Conservation (phyloP, 2,113 vertebrate genomes). For the Oncorhynchus tshawytscha region DNA sequence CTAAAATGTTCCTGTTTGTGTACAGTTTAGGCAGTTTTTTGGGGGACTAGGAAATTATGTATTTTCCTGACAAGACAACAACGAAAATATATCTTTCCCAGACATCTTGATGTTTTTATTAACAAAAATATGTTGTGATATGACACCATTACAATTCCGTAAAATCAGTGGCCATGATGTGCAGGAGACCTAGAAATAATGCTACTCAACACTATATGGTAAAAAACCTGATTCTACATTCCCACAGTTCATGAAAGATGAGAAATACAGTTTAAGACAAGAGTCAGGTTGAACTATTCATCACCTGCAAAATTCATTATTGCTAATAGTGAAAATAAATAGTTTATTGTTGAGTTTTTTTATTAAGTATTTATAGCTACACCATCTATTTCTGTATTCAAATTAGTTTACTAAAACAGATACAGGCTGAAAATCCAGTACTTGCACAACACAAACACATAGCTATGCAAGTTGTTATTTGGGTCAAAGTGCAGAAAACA, state of each 20-base stretch:
- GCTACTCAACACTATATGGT: too few species aligned
- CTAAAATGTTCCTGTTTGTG: too few species aligned
- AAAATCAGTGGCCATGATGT: not conserved
- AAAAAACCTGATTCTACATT: not conserved
- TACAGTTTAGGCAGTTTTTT: too few species aligned
- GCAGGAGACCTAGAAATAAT: too few species aligned
- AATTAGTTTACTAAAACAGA: slow-evolving; percentile 66
- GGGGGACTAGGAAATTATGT: too few species aligned
- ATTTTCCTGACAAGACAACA: too few species aligned
- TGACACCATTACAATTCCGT: not conserved
- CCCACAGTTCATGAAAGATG: not conserved
- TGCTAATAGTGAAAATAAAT: not conserved
- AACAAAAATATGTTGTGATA: too few species aligned
- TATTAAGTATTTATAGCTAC: too few species aligned
- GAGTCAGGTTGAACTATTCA: not conserved
- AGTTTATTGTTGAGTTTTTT: not conserved
- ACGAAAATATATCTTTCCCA: too few species aligned
- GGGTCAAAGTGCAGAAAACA: slow-evolving; percentile 58
- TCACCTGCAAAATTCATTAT: not conserved
- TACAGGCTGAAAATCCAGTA: slow-evolving; percentile 52
- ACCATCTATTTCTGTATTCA: slow-evolving; percentile 66
- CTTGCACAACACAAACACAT: slow-evolving; percentile 36
- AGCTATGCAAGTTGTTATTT: slow-evolving; percentile 38
- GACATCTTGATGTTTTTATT: too few species aligned
- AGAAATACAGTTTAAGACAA: not conserved